A percentile compares a stretch with the other conserved stretches of the same genome.
Conservation (phyloP, 2,113 vertebrate species). For the Carollia perspicillata region DNA sequence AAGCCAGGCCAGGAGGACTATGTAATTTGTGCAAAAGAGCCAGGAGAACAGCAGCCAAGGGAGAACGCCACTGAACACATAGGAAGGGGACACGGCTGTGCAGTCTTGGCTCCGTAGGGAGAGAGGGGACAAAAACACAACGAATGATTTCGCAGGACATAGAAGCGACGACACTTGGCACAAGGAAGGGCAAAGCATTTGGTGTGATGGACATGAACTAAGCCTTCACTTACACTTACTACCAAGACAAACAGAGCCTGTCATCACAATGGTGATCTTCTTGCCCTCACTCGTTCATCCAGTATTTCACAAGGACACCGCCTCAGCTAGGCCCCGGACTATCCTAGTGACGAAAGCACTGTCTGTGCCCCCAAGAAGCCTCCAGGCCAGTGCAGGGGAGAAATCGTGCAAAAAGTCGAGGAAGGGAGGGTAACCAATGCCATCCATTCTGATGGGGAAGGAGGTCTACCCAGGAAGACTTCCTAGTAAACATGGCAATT, state of each 20-base stretch:
- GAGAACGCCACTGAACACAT: background rate
- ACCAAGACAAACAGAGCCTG: background rate
- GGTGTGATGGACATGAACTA: background rate
- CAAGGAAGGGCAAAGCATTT: background rate
- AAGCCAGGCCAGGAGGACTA: constrained; percentile 21
- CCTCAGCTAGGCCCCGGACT: background rate
- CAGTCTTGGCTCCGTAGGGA: background rate
- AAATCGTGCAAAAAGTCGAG: background rate
- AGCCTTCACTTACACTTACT: background rate
- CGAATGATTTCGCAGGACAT: background rate
- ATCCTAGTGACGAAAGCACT: background rate
- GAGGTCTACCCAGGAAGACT: background rate
- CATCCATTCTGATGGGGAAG: background rate
- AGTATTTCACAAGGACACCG: background rate
- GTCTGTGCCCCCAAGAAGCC: background rate
- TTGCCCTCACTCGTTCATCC: background rate
- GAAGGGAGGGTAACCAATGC: background rate
- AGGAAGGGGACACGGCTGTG: background rate
- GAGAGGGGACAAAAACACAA: background rate
- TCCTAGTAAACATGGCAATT: background rate
- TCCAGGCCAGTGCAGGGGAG: background rate
- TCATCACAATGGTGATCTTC: background rate
- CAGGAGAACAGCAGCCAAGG: background rate
- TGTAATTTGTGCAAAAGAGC: constrained; percentile 44
- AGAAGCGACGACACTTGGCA: background rate